Conservation (phyloP, 1,140 invertebrate genomes). For the Drosophila albomicans region DNA sequence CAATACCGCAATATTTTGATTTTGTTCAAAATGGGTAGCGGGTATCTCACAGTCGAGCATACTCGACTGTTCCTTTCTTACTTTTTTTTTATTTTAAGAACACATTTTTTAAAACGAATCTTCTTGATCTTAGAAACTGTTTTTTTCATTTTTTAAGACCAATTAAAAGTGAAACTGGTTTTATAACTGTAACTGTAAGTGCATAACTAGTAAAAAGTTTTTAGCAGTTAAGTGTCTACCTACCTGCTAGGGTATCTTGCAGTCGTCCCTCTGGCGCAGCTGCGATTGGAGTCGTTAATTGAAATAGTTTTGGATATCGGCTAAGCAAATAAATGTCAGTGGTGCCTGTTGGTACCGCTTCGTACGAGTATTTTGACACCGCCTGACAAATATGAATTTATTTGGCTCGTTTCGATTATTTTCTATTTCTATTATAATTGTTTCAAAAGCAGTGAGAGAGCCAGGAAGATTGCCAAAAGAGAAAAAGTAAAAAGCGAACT, state of each 20-base stretch:
- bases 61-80: no score
- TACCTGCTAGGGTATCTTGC: slow-evolving; percentile 6
- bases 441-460: neutral
- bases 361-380: slow-evolving; percentile 71
- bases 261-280: neutral
- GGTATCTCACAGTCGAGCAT: no score
- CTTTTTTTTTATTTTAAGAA: no score
- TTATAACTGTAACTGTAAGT: no score
- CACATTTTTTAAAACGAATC: no score
- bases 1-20: no score
- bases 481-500: slow-evolving; percentile 1
- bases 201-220: no score
- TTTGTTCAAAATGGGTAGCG: no score
- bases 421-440: slow-evolving; percentile 72
- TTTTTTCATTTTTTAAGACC: no score
- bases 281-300: slow-evolving; percentile 33
- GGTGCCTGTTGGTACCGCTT: slow-evolving; percentile 22
- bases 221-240: no score
- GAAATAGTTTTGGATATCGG: slow-evolving; percentile 41
- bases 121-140: no score
- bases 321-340: slow-evolving; percentile 16
- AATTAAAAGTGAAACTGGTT: no score
- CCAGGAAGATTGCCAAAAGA: slow-evolving; percentile 41
- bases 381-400: slow-evolving; percentile 63
- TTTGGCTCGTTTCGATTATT: slow-evolving; percentile 50